A percentile compares a stretch with the other conserved stretches of the same genome.
Conservation (phyloP, 2,113 vertebrate species). For the Oreochromis niloticus region DNA sequence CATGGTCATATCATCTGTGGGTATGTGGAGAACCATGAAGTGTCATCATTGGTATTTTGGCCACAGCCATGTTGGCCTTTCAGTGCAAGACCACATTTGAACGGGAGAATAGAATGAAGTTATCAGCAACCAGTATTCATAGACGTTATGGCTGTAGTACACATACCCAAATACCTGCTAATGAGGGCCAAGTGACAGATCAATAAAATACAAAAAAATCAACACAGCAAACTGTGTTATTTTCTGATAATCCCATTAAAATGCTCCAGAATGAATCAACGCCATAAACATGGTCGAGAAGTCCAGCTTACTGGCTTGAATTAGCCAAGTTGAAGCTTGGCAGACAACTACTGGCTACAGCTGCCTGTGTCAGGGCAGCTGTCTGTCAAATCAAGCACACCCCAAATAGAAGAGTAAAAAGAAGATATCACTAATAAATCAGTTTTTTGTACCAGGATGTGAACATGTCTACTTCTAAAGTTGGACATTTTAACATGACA, state of each 20-base stretch:
- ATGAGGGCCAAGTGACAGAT: too few relatives aligned
- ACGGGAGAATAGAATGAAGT: not conserved
- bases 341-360: too few relatives aligned
- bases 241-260: too few relatives aligned
- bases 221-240: too few relatives aligned
- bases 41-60: not conserved
- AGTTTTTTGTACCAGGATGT: not conserved
- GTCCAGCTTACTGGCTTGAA: too few relatives aligned
- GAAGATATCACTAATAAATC: not conserved
- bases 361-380: too few relatives aligned
- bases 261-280: too few relatives aligned
- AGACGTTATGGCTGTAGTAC: not conserved
- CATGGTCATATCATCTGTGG: not conserved
- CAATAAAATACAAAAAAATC: too few relatives aligned
- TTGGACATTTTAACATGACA: accelerated
- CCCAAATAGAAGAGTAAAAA: not conserved
- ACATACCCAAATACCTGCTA: not conserved
- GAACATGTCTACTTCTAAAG: not conserved
- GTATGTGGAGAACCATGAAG: not conserved
- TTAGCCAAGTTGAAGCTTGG: too few relatives aligned
- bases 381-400: too few relatives aligned
- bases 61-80: not conserved
- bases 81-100: not conserved
- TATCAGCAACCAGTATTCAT: not conserved
- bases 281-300: too few relatives aligned